These are phyloP conservation scores for Accipiter virgatus DNA, from an alignment of 2,113 vertebrate genomes.

Conservation along the genomic window DNA sequence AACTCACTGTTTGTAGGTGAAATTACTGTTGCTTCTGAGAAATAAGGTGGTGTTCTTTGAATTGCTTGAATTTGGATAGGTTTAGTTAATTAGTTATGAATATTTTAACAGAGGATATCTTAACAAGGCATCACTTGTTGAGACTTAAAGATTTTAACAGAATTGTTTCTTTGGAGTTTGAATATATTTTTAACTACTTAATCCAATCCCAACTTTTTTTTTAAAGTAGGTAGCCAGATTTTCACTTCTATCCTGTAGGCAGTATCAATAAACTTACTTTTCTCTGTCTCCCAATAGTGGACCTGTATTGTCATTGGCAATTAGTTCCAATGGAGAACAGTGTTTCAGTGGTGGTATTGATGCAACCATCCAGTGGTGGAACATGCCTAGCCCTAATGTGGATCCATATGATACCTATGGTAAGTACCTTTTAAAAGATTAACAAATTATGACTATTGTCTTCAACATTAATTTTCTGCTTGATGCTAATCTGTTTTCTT, in stretches of 20 bases:
- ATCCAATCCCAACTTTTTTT: neutral
- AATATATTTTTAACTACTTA: neutral
- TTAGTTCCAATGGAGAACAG: constrained; percentile 93
- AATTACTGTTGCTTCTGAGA: too few relatives aligned
- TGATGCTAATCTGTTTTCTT: neutral
- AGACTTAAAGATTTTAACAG: neutral
- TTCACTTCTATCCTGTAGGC: neutral
- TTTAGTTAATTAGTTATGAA: neutral
- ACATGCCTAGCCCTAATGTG: constrained; percentile 93
- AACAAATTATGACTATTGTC: neutral
- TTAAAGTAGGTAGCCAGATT: neutral
- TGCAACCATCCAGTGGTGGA: constrained; percentile 97
- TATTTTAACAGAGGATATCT: neutral
- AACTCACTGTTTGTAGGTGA: too few relatives aligned
- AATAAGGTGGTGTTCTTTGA: neutral
- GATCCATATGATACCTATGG: constrained; percentile 98
- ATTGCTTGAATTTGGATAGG: neutral
- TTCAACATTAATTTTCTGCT: neutral
- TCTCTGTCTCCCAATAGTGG: constrained; percentile 75
- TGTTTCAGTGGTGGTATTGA: constrained; percentile 97
- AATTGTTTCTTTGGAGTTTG: neutral
- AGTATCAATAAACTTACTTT: neutral
- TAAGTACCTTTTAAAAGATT: constrained; percentile 50
- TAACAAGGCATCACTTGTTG: neutral
- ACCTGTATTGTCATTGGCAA: constrained; percentile 90